phyloP scores from a whole-genome alignment of 2,888 invertebrate genomes.

The Poecilus cupreus region DNA sequence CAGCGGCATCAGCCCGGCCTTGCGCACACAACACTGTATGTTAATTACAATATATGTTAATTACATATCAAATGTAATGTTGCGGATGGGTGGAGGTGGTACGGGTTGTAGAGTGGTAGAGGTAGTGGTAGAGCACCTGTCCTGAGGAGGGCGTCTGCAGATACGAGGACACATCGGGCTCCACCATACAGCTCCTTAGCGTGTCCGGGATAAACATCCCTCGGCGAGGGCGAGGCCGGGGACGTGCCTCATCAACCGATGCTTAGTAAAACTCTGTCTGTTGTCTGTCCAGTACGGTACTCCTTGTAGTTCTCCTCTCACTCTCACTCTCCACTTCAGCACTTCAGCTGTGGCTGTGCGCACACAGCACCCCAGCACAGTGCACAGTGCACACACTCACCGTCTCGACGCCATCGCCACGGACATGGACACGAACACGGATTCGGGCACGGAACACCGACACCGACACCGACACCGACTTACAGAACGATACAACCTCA shows the following conservation, averaged over 20 bases:
- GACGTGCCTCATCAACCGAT: conserved; percentile 68
- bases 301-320: conserved; percentile 26
- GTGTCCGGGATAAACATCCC: conserved; percentile 95
- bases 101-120: conserved; percentile 67
- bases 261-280: neutral
- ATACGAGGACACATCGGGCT: conserved; percentile 95
- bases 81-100: conserved; percentile 69
- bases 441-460: neutral
- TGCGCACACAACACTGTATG: conserved; percentile 71
- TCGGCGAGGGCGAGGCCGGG: conserved; percentile 64
- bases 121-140: conserved; percentile 82
- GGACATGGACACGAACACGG: neutral
- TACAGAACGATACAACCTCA: neutral
- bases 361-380: conserved; percentile 64
- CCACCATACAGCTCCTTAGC: conserved; percentile 96
- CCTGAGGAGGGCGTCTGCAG: conserved; percentile 96
- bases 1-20: conserved; percentile 50
- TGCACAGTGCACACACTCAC: conserved; percentile 60
- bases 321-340: neutral
- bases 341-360: conserved; percentile 59
- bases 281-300: conserved; percentile 60
- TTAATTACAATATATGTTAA: conserved; percentile 72
- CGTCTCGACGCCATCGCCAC: conserved; percentile 55
- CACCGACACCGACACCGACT: conserved; percentile 4
- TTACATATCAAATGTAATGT: conserved; percentile 73